Evolutionary conservation across 2,888 invertebrate species (phyloP).

Genomic region (Andrena chrysosceles): DNA sequence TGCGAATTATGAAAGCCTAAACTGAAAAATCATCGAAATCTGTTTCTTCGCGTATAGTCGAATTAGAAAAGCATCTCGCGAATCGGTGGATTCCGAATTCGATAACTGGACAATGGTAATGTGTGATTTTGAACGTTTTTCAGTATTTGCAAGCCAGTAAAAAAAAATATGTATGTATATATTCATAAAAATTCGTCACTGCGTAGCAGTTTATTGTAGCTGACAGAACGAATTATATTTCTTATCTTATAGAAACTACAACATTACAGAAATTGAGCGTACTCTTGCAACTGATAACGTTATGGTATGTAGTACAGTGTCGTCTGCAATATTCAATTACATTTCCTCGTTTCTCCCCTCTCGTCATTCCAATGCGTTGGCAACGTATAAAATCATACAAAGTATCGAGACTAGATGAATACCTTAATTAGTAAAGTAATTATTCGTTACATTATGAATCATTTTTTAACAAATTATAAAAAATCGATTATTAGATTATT

Average conservation of each 20-base stretch:
- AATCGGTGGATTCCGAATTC: slow-evolving; percentile 7
- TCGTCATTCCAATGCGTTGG: slow-evolving; percentile 70
- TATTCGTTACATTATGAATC: slow-evolving; percentile 69
- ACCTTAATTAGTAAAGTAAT: slow-evolving; percentile 73
- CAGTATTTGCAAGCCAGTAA: slow-evolving; percentile 22
- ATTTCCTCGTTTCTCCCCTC: slow-evolving; percentile 48
- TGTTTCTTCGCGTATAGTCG: neutral
- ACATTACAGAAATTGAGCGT: slow-evolving; percentile 67
- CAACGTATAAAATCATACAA: slow-evolving; percentile 76
- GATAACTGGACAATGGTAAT: neutral
- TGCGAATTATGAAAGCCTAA: slow-evolving; percentile 37
- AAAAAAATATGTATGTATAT: slow-evolving; percentile 25
- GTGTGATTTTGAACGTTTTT: slow-evolving; percentile 6
- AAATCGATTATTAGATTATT: slow-evolving; percentile 67
- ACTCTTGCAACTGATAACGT: slow-evolving; percentile 52
- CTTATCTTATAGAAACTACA: slow-evolving; percentile 54
- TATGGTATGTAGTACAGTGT: slow-evolving; percentile 47
- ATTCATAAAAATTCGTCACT: slow-evolving; percentile 34
- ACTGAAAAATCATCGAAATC: slow-evolving; percentile 34
- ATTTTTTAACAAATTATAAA: slow-evolving; percentile 72
- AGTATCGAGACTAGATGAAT: slow-evolving; percentile 78
- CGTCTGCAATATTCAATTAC: slow-evolving; percentile 41
- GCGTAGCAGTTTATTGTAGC: slow-evolving; percentile 31
- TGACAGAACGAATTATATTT: slow-evolving; percentile 52
- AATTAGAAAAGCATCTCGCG: slow-evolving; percentile 30